Conservation (phyloP, 2,888 invertebrate species). For the Rhorus exstirpatorius region DNA sequence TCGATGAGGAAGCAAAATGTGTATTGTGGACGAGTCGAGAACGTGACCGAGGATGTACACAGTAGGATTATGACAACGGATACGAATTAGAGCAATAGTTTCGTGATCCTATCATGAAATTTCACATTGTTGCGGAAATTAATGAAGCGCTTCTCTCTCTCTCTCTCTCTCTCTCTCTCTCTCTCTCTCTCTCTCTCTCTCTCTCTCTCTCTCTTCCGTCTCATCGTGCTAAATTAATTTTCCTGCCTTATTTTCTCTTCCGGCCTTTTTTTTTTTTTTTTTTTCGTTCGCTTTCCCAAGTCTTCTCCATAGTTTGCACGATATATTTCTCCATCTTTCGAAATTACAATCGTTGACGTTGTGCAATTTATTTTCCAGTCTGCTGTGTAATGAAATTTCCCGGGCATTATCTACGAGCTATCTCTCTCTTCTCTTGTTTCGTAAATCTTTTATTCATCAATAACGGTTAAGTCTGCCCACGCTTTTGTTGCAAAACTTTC, state of each 20-base stretch:
- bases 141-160: too few species aligned
- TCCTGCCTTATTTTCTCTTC: constrained; percentile 3
- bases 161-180: too few species aligned
- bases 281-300: background rate
- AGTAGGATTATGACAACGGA: constrained; percentile 10
- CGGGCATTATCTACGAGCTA: constrained; percentile 21
- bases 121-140: constrained; percentile 28
- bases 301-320: background rate
- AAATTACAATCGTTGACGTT: constrained; percentile 30
- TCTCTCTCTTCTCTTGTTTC: background rate
- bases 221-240: constrained; percentile 38
- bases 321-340: constrained; percentile 8
- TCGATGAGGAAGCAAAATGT: too few species aligned
- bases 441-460: constrained; percentile 46
- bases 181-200: too few species aligned
- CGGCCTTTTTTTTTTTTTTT: background rate
- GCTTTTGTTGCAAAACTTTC: constrained; percentile 1
- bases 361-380: constrained; percentile 33
- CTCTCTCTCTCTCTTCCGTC: constrained; percentile 25
- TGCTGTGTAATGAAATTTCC: constrained; percentile 36
- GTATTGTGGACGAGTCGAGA: background rate
- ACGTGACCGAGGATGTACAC: constrained; percentile 22
- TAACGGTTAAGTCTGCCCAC: background rate
- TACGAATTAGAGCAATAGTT: constrained; percentile 12
- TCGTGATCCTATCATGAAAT: constrained; percentile 15